Percentiles rank a stretch among this genome's conserved stretches.
Conservation (phyloP, 1,140 invertebrate species). For the Homalodisca vitripennis region DNA sequence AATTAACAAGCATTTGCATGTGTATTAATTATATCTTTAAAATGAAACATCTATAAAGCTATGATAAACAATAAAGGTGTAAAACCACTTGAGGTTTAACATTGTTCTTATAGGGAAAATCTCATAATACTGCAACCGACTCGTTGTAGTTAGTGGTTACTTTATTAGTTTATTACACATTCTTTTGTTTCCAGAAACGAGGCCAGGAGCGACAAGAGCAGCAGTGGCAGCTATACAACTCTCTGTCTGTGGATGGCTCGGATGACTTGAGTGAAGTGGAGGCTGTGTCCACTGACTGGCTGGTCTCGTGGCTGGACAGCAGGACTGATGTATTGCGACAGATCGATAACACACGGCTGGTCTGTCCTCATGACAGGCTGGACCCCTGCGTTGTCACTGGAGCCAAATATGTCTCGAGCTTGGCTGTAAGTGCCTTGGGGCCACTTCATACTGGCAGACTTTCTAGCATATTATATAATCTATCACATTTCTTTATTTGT, state of each 20-base stretch:
- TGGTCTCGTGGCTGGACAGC: slow-evolving; percentile 37
- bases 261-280: slow-evolving; percentile 33
- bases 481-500: too few species aligned
- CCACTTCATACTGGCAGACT: too few species aligned
- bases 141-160: too few species aligned
- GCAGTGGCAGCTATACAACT: slow-evolving; percentile 28
- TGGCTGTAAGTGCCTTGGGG: slow-evolving; percentile 38
- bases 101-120: too few species aligned
- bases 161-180: too few species aligned
- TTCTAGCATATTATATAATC: too few species aligned
- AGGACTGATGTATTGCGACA: slow-evolving; percentile 24
- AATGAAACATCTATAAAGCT: too few species aligned
- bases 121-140: too few species aligned
- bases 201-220: slow-evolving; percentile 27
- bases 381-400: slow-evolving; percentile 36
- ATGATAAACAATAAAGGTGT: too few species aligned
- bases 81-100: too few species aligned
- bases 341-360: slow-evolving; percentile 37
- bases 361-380: slow-evolving; percentile 39
- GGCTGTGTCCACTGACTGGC: slow-evolving; percentile 37
- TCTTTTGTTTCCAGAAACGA: slow-evolving; percentile 26
- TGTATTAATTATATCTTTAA: too few species aligned
- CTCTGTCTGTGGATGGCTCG: slow-evolving; percentile 20
- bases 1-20: too few species aligned
- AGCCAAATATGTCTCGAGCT: slow-evolving; percentile 37